Conservation (phyloP, 2,113 vertebrate species). For the Loxodonta africana region DNA sequence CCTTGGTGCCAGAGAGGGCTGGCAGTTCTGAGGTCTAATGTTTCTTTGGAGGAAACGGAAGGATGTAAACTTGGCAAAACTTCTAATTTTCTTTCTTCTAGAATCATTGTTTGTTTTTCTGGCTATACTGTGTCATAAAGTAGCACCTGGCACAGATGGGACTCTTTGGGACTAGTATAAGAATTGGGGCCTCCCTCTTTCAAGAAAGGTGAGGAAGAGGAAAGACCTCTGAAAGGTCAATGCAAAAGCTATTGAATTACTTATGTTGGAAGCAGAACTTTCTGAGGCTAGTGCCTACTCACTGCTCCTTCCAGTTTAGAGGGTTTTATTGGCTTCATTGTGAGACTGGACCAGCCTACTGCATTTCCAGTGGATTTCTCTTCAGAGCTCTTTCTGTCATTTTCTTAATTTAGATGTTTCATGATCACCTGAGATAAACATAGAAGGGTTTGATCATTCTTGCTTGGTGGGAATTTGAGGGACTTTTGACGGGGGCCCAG, state of each 20-base stretch:
- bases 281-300: not conserved
- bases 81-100: constrained; percentile 41
- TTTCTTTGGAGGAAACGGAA: constrained; percentile 73
- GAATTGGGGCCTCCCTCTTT: not conserved
- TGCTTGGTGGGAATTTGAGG: constrained; percentile 59
- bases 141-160: not conserved
- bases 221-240: not conserved
- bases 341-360: not conserved
- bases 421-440: constrained; percentile 69
- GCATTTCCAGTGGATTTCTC: constrained; percentile 50
- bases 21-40: constrained; percentile 4
- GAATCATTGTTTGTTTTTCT: constrained; percentile 54
- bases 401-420: constrained; percentile 68
- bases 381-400: constrained; percentile 53
- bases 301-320: not conserved
- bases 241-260: not conserved
- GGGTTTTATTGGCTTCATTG: not conserved
- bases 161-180: not conserved
- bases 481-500: constrained; percentile 34
- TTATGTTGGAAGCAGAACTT: constrained; percentile 15
- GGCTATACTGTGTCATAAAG: not conserved
- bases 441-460: constrained; percentile 61
- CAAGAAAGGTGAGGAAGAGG: constrained; percentile 1
- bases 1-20: not conserved
- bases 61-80: constrained; percentile 36